Percentiles rank a stretch among this genome's conserved stretches.
phyloP scores from a whole-genome alignment of 2,797 vertebrate species.

The Amphiprion clarkii region DNA sequence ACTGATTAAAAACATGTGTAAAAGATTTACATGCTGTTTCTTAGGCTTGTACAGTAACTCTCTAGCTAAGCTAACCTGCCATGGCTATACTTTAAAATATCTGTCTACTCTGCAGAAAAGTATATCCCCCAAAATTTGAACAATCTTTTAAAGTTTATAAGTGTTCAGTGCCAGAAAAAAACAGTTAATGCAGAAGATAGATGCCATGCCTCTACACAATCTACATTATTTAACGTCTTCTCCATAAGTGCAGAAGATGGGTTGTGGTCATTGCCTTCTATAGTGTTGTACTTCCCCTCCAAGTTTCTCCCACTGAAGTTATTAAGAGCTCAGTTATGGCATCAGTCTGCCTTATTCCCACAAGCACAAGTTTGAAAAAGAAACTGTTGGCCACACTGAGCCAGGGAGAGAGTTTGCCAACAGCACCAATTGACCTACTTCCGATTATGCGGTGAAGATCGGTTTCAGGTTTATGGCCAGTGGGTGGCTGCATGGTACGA shows the following conservation, averaged over 20 bases:
- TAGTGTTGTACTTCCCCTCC: conserved; percentile 30
- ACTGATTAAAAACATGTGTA: background rate
- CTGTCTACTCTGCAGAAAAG: background rate
- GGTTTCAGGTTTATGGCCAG: conserved; percentile 60
- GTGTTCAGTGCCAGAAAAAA: background rate
- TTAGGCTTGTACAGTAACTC: background rate
- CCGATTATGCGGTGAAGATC: conserved; percentile 61
- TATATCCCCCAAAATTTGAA: background rate
- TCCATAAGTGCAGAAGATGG: conserved; percentile 16
- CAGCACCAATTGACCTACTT: conserved; percentile 67
- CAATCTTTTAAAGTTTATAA: background rate
- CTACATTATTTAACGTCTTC: background rate
- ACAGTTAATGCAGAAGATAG: background rate
- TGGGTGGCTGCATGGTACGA: conserved; percentile 44
- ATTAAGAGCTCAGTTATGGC: conserved; percentile 54
- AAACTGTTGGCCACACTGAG: conserved; percentile 46
- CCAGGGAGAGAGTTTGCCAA: conserved; percentile 52
- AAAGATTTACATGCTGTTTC: background rate
- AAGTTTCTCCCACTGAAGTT: conserved; percentile 55
- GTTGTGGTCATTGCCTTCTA: conserved; percentile 35
- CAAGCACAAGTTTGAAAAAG: conserved; percentile 51
- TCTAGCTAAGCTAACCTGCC: background rate
- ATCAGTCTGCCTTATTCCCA: conserved; percentile 53
- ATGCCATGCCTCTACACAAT: background rate
- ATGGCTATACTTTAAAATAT: background rate